Evolutionary conservation across 2,888 invertebrate species (phyloP).

Genomic region (Trichogramma evanescens): DNA sequence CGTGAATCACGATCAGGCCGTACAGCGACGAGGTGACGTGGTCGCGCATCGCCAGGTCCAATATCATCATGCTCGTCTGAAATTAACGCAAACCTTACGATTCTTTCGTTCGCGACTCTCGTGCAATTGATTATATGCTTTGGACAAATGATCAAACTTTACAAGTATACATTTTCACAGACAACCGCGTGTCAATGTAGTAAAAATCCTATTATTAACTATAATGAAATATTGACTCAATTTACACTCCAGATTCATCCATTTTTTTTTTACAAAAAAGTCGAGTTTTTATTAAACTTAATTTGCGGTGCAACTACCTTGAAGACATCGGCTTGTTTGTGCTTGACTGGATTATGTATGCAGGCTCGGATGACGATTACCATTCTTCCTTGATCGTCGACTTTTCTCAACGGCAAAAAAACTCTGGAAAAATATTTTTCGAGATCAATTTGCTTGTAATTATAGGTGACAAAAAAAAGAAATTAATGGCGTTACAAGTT

Average conservation of each 20-base stretch:
- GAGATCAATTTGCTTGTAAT: no score
- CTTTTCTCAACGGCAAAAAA: slow-evolving; percentile 54
- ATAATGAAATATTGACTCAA: not conserved
- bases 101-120: no score
- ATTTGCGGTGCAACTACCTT: slow-evolving; percentile 42
- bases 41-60: slow-evolving; percentile 54
- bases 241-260: not conserved
- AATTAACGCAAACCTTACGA: not conserved
- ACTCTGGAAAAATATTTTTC: slow-evolving; percentile 38
- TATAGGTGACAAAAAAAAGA: not conserved
- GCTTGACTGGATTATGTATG: slow-evolving; percentile 54
- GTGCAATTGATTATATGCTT: no score
- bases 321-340: slow-evolving; percentile 55
- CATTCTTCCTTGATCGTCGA: slow-evolving; percentile 50
- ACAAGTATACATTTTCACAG: no score
- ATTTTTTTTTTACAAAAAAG: not conserved
- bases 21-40: slow-evolving; percentile 50
- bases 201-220: not conserved
- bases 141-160: no score
- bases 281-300: not conserved
- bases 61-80: slow-evolving; percentile 54
- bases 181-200: no score
- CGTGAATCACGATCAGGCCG: slow-evolving; percentile 58
- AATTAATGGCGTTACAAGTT: not conserved
- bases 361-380: slow-evolving; percentile 57